Conservation (phyloP, 2,113 vertebrate genomes). For the Mormyrus iriodes region DNA sequence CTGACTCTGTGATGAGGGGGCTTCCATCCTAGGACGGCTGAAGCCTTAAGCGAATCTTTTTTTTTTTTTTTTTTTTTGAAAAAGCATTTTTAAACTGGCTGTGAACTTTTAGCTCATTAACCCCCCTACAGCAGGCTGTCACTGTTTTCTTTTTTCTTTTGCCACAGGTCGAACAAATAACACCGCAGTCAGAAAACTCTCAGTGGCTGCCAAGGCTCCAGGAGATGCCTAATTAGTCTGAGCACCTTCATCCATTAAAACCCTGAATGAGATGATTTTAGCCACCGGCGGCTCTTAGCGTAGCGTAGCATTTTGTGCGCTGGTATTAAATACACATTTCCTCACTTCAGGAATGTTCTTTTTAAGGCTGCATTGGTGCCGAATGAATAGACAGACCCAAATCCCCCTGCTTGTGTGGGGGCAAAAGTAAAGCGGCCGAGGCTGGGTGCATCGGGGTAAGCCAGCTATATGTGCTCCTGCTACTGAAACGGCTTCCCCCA, state of each 20-base stretch:
- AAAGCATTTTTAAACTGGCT: neutral
- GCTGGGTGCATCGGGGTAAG: neutral
- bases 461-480: neutral
- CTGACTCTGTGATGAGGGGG: neutral
- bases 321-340: neutral
- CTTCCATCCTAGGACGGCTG: neutral
- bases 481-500: neutral
- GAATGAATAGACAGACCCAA: neutral
- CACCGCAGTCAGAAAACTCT: neutral
- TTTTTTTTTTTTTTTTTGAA: neutral
- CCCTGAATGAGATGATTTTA: neutral
- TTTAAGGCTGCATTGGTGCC: neutral
- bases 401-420: neutral
- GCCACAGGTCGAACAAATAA: neutral
- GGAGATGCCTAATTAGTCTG: neutral
- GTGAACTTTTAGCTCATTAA: slow-evolving; percentile 4
- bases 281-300: neutral
- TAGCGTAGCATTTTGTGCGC: neutral
- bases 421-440: neutral
- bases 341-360: neutral
- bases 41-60: neutral
- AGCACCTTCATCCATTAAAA: neutral
- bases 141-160: neutral
- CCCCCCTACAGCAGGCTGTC: neutral
- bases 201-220: neutral